Evolutionary conservation across 2,113 vertebrate species (phyloP).

Genomic region (Gopherus flavomarginatus): DNA sequence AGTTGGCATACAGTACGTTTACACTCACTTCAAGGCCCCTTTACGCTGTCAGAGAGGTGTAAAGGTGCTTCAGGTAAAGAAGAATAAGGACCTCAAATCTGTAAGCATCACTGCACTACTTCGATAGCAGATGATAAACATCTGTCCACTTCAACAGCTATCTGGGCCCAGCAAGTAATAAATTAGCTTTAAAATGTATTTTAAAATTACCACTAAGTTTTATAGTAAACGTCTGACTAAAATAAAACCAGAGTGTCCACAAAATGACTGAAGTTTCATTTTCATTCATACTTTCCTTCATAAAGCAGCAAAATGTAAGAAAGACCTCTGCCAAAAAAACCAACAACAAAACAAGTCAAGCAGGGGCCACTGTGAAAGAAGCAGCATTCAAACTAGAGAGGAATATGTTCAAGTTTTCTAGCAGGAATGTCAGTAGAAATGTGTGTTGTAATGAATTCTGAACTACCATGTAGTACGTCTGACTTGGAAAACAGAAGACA

Average conservation of each 20-base stretch:
- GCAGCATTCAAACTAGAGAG: conserved; percentile 68
- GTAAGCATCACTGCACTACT: background rate
- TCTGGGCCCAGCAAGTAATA: background rate
- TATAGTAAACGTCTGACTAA: background rate
- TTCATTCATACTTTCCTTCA: conserved; percentile 41
- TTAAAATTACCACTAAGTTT: background rate
- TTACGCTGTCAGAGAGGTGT: background rate
- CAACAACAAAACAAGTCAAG: conserved; percentile 1
- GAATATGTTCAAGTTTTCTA: conserved; percentile 67
- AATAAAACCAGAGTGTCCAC: background rate
- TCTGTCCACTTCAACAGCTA: background rate
- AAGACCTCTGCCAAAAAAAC: conserved; percentile 11
- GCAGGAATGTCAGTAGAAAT: conserved; percentile 81
- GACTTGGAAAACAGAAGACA: background rate
- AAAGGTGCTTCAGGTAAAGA: too few relatives aligned
- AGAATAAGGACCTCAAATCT: background rate
- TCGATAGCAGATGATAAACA: background rate
- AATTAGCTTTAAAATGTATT: background rate
- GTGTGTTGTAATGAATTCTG: conserved; percentile 2
- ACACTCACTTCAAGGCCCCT: background rate
- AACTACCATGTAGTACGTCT: background rate
- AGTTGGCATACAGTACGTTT: background rate
- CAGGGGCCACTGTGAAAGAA: conserved; percentile 36
- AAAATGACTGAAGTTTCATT: background rate
- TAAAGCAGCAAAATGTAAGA: background rate